phyloP scores from a whole-genome alignment of 2,888 invertebrate species.

The Leucophenga maculata region DNA sequence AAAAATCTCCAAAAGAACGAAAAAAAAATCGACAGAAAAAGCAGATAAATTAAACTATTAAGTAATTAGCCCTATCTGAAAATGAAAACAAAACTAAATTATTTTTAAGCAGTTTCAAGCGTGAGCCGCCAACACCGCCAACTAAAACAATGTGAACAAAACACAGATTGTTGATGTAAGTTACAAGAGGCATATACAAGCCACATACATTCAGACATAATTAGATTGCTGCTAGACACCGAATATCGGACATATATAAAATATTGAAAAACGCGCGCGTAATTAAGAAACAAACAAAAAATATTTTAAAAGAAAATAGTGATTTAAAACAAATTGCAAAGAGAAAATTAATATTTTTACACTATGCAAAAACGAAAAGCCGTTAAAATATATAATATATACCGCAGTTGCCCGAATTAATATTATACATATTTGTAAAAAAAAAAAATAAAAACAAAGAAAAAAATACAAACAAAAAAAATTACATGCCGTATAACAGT shows the following conservation, averaged over 20 bases:
- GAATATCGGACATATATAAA: background rate
- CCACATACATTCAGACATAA: too few relatives aligned
- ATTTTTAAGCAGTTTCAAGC: background rate
- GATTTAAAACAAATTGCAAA: constrained; percentile 41
- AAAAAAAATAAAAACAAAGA: constrained; percentile 4
- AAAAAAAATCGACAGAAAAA: constrained; percentile 28
- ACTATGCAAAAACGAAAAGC: constrained; percentile 25
- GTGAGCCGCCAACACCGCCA: background rate
- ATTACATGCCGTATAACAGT: background rate
- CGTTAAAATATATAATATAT: constrained; percentile 49
- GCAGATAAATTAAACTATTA: constrained; percentile 30
- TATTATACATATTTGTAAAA: constrained; percentile 21
- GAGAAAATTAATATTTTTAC: constrained; percentile 40
- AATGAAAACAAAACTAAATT: background rate
- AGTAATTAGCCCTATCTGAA: constrained; percentile 21
- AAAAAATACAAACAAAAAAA: constrained; percentile 12
- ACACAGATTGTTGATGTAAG: background rate
- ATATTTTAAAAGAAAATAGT: constrained; percentile 36
- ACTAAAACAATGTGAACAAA: background rate
- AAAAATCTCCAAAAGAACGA: constrained; percentile 32
- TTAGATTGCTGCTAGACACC: too few relatives aligned
- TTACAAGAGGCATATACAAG: background rate
- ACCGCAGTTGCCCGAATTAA: constrained; percentile 62
- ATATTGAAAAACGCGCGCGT: constrained; percentile 30
- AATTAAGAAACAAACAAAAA: constrained; percentile 32